Evolutionary conservation across 2,888 invertebrate genomes (phyloP).

Genomic region (Sabatieria punctata): DNA sequence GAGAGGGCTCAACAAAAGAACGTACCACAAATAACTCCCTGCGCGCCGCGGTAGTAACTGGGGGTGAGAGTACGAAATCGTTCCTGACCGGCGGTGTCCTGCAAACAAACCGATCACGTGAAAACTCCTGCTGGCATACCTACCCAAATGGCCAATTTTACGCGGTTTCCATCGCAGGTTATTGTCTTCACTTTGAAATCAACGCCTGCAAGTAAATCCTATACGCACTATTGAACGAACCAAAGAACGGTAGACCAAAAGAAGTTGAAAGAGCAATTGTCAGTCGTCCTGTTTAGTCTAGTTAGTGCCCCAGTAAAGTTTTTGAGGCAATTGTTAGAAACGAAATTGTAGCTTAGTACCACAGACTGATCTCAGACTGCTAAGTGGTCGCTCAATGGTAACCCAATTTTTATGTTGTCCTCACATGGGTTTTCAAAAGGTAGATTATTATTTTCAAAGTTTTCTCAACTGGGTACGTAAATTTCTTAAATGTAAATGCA

Average conservation of each 20-base stretch:
- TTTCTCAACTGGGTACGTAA: too few relatives aligned
- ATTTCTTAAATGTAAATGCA: too few relatives aligned
- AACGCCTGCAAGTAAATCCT: conserved; percentile 44
- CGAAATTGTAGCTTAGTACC: too few relatives aligned
- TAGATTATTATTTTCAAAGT: too few relatives aligned
- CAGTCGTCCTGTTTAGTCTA: too few relatives aligned
- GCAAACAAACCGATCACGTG: conserved; percentile 30
- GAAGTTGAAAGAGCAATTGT: not conserved
- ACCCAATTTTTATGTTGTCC: too few relatives aligned
- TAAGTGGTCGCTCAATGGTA: too few relatives aligned
- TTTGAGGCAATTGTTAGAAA: too few relatives aligned
- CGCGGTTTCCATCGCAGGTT: conserved; percentile 71
- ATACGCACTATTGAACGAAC: not conserved
- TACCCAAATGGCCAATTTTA: conserved; percentile 75
- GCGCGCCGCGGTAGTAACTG: conserved; percentile 81
- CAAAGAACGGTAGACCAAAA: not conserved
- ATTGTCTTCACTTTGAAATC: conserved; percentile 89
- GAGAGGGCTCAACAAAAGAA: too few relatives aligned
- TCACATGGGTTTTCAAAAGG: too few relatives aligned
- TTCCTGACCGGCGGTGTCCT: conserved; percentile 93
- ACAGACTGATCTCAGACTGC: too few relatives aligned
- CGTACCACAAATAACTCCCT: conserved; percentile 42
- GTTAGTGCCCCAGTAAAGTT: too few relatives aligned
- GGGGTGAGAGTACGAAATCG: conserved; percentile 80
- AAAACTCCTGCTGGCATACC: not conserved